Evolutionary conservation across 2,113 vertebrate genomes (phyloP), one percentile per base, ranked within the genome.

Genomic region (Mormyrus lacerda): DNA sequence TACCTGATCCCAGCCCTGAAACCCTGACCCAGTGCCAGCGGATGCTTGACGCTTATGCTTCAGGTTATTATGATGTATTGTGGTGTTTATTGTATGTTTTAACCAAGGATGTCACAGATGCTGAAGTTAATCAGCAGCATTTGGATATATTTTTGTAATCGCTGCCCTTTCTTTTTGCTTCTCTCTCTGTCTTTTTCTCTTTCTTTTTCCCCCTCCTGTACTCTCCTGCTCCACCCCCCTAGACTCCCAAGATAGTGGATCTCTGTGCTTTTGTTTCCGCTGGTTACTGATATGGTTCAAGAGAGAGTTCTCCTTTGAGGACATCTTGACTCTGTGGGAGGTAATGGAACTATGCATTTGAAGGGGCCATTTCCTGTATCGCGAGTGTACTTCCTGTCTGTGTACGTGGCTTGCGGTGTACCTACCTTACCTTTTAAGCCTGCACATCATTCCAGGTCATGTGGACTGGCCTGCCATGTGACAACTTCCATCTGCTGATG

Each of bases 231-330:
- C 21, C 19, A 10, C 48, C 35, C 47, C 13, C 31, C 65, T 93
- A 96, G 96, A 96, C 90, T 96, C 95, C 45, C 96, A 96, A 94
- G 95, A 96, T 93, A 96, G 95, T 89, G 95, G 95, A 87, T 96
- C 95, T 0, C 94, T 96, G 3, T 96, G 96, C 91, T 96, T 96
- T 94, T 96, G 95, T 90, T 98, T 98, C 94, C 97, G 97, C 7
- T 98, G 97, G 97, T 94, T 98, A 83, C 96, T 98, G 89, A 98
- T 98, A 94, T 98, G 97, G 97, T 98, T 97, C 94, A 98, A 98
- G 94, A 96, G 97, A 89, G 97, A 98, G 90, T 98, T 98, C 89
- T 95, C 96, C 83, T 98, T 98, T 61, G 95, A 96, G 2, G 97
- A 98, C 90, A 95, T 98, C 88, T 96, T 98, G 21, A 95, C 91